phyloP scores from a whole-genome alignment of 2,888 invertebrate species.

The Heliconius hortense region DNA sequence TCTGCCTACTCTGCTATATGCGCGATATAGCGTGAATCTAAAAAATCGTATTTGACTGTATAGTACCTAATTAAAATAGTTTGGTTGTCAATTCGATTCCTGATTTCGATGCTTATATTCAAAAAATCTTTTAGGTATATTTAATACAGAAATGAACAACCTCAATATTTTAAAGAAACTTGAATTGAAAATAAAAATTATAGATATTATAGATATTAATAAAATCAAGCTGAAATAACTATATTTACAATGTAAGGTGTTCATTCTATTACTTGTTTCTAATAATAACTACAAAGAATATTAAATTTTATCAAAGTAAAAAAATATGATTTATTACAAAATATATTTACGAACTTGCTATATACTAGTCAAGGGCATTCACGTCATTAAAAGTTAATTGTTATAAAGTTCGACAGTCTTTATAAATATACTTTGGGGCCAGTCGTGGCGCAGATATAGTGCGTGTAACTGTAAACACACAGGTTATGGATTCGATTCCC shows the following conservation, averaged over 20 bases:
- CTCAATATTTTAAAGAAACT: no score
- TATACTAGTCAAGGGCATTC: background rate
- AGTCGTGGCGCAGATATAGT: background rate
- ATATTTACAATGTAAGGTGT: no score
- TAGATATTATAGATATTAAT: no score
- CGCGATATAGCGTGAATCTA: background rate
- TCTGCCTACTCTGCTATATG: no score
- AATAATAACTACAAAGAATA: background rate
- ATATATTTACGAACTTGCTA: background rate
- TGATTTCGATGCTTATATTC: no score
- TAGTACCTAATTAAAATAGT: no score
- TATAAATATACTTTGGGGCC: background rate
- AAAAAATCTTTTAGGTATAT: no score
- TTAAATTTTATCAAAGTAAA: background rate
- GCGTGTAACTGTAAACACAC: background rate
- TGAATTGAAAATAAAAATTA: no score
- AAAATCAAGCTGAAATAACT: no score
- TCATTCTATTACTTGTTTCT: background rate
- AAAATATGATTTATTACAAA: background rate
- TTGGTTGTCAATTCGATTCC: no score
- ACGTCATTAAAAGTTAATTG: background rate
- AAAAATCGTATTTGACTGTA: background rate
- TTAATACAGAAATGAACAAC: no score
- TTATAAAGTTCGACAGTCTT: background rate
- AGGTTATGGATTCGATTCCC: background rate